Percentiles rank a stretch among this genome's conserved stretches.
Conservation (phyloP, 2,888 invertebrate species). For the Drosophila demipolita region DNA sequence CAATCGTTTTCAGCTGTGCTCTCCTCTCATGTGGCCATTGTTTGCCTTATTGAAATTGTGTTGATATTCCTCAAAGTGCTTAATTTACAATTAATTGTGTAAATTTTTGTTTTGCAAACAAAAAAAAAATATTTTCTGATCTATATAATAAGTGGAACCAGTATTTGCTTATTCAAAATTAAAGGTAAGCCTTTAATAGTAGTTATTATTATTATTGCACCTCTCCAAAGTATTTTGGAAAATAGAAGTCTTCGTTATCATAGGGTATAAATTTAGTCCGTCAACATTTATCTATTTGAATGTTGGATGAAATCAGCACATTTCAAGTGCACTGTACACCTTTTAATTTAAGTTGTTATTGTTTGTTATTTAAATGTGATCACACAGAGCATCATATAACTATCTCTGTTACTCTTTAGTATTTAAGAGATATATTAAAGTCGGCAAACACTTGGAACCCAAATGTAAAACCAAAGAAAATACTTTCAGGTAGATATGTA, state of each 20-base stretch:
- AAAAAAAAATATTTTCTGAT: background rate
- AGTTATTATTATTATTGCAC: background rate
- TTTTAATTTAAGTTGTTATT: conserved; percentile 16
- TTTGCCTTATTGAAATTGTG: conserved; percentile 13
- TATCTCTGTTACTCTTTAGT: background rate
- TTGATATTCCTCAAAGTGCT: background rate
- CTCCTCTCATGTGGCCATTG: conserved; percentile 31
- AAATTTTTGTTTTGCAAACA: background rate
- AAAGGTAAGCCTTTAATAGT: conserved; percentile 13
- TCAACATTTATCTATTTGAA: background rate
- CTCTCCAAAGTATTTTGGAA: background rate
- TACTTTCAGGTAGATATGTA: conserved; percentile 10
- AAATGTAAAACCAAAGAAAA: conserved; percentile 1
- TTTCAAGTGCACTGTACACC: background rate
- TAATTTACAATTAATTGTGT: background rate
- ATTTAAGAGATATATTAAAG: background rate
- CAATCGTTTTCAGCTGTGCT: conserved; percentile 12
- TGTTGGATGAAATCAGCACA: background rate
- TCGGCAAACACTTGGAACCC: too few relatives aligned
- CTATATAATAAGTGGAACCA: background rate
- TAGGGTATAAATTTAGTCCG: background rate
- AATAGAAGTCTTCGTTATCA: background rate
- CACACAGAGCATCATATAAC: background rate
- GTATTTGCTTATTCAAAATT: background rate
- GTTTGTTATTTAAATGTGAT: conserved; percentile 35